Evolutionary conservation across 2,888 invertebrate genomes (phyloP).

Genomic region (Drosophila paramelanica): DNA sequence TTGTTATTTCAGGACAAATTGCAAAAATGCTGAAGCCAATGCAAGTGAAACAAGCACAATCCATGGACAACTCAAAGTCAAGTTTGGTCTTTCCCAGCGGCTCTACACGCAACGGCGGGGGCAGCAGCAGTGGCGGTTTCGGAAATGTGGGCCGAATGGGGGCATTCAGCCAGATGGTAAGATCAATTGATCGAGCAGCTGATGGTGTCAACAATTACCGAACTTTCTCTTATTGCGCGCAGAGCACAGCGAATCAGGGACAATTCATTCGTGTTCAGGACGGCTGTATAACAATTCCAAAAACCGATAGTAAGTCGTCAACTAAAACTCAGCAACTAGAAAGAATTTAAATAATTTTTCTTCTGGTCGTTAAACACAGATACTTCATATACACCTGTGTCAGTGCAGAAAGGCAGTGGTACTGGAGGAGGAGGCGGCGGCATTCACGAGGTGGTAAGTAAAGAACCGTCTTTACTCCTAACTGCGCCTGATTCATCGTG

Average conservation of each 20-base stretch:
- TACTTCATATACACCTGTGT: slow-evolving; percentile 81
- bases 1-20: slow-evolving; percentile 79
- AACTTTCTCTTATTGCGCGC: slow-evolving; percentile 10
- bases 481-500: background rate
- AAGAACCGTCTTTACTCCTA: background rate
- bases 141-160: slow-evolving; percentile 74
- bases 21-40: slow-evolving; percentile 82
- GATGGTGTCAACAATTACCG: background rate
- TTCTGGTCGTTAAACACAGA: slow-evolving; percentile 56
- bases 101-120: slow-evolving; percentile 52
- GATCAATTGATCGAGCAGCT: slow-evolving; percentile 4
- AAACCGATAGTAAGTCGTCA: slow-evolving; percentile 80
- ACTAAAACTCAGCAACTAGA: background rate
- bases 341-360: background rate
- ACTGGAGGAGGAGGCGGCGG: slow-evolving; percentile 34
- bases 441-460: slow-evolving; percentile 64
- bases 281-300: slow-evolving; percentile 76
- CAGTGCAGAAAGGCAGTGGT: slow-evolving; percentile 65
- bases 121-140: slow-evolving; percentile 49
- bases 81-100: slow-evolving; percentile 59
- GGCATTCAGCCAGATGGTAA: slow-evolving; percentile 81
- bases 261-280: slow-evolving; percentile 83
- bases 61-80: slow-evolving; percentile 56
- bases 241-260: slow-evolving; percentile 81
- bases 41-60: slow-evolving; percentile 80